Evolutionary conservation across 2,113 vertebrate genomes (phyloP), one percentile per base, ranked within the genome.

Genomic region (Meriones unguiculatus): DNA sequence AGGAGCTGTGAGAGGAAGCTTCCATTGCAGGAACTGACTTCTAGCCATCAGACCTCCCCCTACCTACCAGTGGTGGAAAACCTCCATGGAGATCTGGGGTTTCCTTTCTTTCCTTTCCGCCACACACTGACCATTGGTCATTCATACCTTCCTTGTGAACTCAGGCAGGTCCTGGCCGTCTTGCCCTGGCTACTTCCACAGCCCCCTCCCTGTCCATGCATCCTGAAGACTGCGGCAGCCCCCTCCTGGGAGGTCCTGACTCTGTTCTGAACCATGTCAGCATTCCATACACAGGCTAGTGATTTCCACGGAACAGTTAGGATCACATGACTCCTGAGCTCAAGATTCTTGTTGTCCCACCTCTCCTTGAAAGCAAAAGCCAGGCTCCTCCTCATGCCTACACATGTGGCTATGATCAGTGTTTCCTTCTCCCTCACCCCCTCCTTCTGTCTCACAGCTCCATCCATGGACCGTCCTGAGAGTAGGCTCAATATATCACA

Each of bases 101-200:
- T 78, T 69, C 17, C 14, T 64, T 30, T 76, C 38, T 78, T 35
- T 35, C 24, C 80, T 32, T 87, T 2, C 1, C 0, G 4, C 7
- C 17, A 5, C 54, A 8, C 10, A 14, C 57, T 5, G 0, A 4
- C 22, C 46, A 5, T 15, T 35, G 28, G 67, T 62, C 24, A 15
- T 28, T 35, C 69, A 54, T 38, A 18, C 54, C 54, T 57, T 46
- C 14, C 50, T 59, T 32, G 52, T 6, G 14, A 62, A 46, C 5
- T 0, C 1, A 15, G 0, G 24, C 2, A 2, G 64, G 22, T 22
- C 5, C 38, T 3, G 46, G 5, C 13, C 1, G 0, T 35, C 38
- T 15, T 13, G 10, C 32, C 1, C 11, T 6, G 4, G 41, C 41
- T 46, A 46, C 57, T 5, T 1, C 17, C n/a, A 12, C 0, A 2